Percentiles rank a stretch among this genome's conserved stretches.
These are phyloP conservation scores for Otus scops DNA, from an alignment of 2,797 vertebrate species.

Conservation along the genomic window DNA sequence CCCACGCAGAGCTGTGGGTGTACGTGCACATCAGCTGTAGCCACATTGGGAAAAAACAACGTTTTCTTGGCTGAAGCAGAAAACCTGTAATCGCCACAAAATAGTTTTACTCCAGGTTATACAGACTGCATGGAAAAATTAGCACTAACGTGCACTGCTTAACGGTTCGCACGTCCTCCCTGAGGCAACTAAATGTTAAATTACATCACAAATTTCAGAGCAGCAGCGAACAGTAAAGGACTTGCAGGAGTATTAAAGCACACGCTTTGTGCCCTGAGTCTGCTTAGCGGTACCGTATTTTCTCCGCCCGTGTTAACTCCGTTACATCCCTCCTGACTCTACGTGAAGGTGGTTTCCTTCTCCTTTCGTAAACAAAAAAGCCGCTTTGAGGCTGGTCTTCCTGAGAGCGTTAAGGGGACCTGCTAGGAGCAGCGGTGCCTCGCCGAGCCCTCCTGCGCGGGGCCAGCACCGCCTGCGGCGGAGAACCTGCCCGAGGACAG, in stretches of 20 bases:
- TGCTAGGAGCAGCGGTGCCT: neutral
- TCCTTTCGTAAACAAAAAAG: neutral
- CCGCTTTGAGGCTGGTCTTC: neutral
- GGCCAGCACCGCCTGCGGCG: accelerated
- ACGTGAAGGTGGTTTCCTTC: accelerated
- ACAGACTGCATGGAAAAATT: neutral
- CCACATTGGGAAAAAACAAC: neutral
- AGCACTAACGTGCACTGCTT: accelerated
- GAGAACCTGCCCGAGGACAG: neutral
- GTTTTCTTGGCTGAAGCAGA: neutral
- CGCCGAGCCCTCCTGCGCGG: neutral
- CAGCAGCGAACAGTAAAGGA: accelerated
- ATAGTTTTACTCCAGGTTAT: neutral
- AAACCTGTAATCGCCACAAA: neutral
- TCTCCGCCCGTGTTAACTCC: neutral
- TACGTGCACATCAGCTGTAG: neutral
- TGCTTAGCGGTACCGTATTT: accelerated
- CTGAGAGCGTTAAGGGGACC: accelerated
- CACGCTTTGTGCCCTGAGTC: neutral
- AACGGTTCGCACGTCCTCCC: neutral
- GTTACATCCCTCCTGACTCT: neutral
- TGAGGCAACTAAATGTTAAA: neutral
- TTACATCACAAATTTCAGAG: neutral
- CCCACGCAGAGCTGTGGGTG: neutral
- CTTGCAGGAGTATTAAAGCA: neutral